Base-by-base conservation (phyloP, 2,888 invertebrate species). In the Hipparchia semele region DNA sequence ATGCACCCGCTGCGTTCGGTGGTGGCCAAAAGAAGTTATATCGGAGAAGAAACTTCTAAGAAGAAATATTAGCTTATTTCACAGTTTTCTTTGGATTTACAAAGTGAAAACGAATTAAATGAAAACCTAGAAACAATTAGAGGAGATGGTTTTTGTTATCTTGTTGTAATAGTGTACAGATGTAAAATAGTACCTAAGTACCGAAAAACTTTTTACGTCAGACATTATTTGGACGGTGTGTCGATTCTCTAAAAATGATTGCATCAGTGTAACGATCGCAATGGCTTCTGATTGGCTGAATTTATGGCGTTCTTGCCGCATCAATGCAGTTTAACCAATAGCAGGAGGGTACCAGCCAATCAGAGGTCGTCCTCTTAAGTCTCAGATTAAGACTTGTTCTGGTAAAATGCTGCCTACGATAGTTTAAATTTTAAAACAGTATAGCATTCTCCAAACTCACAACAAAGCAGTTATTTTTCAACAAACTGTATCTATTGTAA, bases 21-120 rank as follows among this genome's bases (percentile, higher is more conserved):
- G 93, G 90, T 90, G 89, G 88, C 89, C 91, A 0, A 89, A 85
- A 76, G 87, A 91, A 51, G 89, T 86, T 76, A 73, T 88, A 62
- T 80, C 88, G 70, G 91, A 93, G 78, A 90, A 90, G 77, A 86
- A 84, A 79, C 79, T 92, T 7, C 87, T 91, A 73, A 88, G 84
- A 80, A 87, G 86, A 78, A 88, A 90, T 76, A 81, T 89, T 69
- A 89, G 86, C 78, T 81, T 91, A 66, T 85, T 89, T 73, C 79
- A 90, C 71, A 91, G 89, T 81, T 84, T 92, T 70, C 80, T 93
- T 77, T 90, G 91, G 89, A 89, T 87, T 79, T 89, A 86, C 79
- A 93, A 93, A 83, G 80, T 88, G 73, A 93, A 93, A 83, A 80
- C 86, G 45, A 89, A 92, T 83, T 93, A 82, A 87, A 77, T 74